Base-by-base conservation (phyloP, 1,140 invertebrate species). In the Pemphigus obesinymphae region DNA sequence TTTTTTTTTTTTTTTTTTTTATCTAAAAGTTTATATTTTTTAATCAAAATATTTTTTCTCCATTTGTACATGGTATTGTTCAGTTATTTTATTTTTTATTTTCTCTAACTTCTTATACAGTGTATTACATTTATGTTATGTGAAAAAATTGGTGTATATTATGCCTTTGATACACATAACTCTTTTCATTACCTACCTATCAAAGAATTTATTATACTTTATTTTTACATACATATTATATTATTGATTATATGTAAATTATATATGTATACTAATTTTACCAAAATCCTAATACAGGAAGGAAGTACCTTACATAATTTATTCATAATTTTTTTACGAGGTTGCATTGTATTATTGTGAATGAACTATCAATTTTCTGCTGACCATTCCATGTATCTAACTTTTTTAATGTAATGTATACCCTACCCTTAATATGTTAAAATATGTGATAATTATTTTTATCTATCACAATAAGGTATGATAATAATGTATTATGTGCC, bases 381-480 rank as follows among this genome's bases (percentile, higher is more conserved):
- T 63, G 76, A 80, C 53, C 76, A 80, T 80, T 80, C 76, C 76
- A 80, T 61, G 53, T 80, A 80, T 80, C 34, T 20, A 58, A 61
- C 7, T 80, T 61, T 73, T 61, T 43, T 43, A 63, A 63, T 31
- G 26, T 80, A 43, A n/a, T n/a, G n/a, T n/a, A n/a, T n/a, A n/a
- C n/a, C n/a, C n/a, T 34, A 61, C 23, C 17, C 15, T 63, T 63
- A 58, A 80, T 63, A 37, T 43, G 40, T 20, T 45, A 11, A 63
- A 43, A 80, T 26, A 80, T 80, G 76, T 61, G 76, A 80, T 80
- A 61, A 80, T 80, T 31, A 80, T 61, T 63, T 63, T 80, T 73
- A 20, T 50, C 70, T n/a, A 50, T 50, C 70, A 34, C 26, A 20
- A 17, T 72, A 43, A 45, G n/a, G 15, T 72, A 37, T 45, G 7